Evolutionary conservation across 1,140 invertebrate species (phyloP), one percentile per base, ranked within the genome.

Genomic region (Arctopsyche grandis): DNA sequence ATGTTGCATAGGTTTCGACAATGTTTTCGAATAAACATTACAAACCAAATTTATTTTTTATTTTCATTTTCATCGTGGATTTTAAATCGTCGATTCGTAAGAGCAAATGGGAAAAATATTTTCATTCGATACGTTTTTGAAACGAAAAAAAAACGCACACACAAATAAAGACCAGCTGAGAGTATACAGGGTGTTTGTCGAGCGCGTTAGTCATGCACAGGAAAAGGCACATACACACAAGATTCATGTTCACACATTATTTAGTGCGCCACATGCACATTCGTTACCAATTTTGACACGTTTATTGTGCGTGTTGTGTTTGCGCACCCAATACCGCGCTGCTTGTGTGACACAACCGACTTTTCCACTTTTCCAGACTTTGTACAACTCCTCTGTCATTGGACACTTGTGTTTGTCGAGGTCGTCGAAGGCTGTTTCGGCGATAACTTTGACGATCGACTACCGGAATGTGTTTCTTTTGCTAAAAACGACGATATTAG

Each of bases 231-330:
- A 19, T 10, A 1, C 9, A 4, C 1, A 4, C 16, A 60, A 19
- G 56, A 60, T 60, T 60, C 9, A 9, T 21, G 5, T 60, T 60
- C 56, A 16, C 9, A 19, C 16, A 52, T 52, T n/a, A 52, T 38
- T 38, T 38, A 60, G 5, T 73, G 10, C 0, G 44, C 48, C 73
- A 75, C 73, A 58, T 75, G 73, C 73, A 38, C 73, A 75, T 75
- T 75, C 52, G 73, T 75, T 38, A 75, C 73, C 22, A n/a, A 44
- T 38, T n/a, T 60, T 58, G 73, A 75, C 73, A 75, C 73, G 52
- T 75, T 73, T 73, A 73, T 73, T 58, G 73, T 60, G 22, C 48
- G 29, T 60, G 66, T 21, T 22, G 0, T 75, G 73, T 75, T 75
- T 75, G 73, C 52, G 19, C 44, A 14, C 10, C 24, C 48, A 12